Base-by-base conservation (phyloP, 2,113 vertebrate species). In the Epinephelus fuscoguttatus region DNA sequence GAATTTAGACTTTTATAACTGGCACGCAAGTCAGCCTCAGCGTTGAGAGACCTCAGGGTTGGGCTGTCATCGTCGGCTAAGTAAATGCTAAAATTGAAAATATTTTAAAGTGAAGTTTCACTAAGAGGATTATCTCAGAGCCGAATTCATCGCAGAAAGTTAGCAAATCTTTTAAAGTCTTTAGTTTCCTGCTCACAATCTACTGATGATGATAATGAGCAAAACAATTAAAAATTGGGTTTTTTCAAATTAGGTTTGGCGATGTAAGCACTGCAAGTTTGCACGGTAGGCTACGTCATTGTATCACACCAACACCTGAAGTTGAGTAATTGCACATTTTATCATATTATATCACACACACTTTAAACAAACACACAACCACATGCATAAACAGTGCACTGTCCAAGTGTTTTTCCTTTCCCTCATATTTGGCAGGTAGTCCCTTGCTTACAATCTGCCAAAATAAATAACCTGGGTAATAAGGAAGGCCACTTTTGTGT, bases 381-480 rank as follows among this genome's bases (percentile, higher is more conserved):
- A 52, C 81, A 56, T 52, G 10, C 45, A 71, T 3, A 42, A 1
- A 49, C 61, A 21, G n/a, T 23, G 6, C 45, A 53, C 23, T 55
- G 21, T 47, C 25, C 13, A 49, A 78, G 47, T 75, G 60, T 80
- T 68, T 76, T 70, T 50, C 19, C 30, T 57, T 76, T 71, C 70
- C 45, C 70, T 76, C 73, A 42, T 27, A 42, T 87, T 81, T 88
- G 63, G 72, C 88, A 80, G 47, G 52, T 60, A 73, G 45, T 74
- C 55, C 7, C 45, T 18, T 76, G 59, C n/a, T 57, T 33, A 33
- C 52, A 27, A 63, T 49, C 63, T 55, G 68, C 71, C 82, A 89
- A 88, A 69, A 72, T 70, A 80, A 84, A 87, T 77, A 78, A 69
- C 74, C 40, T 61, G 3, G 18, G 23, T 67, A 74, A 86, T 86